A percentile compares a stretch with the other conserved stretches of the same genome.
Conservation (phyloP, 2,797 vertebrate species). For the Danio albolineatus region DNA sequence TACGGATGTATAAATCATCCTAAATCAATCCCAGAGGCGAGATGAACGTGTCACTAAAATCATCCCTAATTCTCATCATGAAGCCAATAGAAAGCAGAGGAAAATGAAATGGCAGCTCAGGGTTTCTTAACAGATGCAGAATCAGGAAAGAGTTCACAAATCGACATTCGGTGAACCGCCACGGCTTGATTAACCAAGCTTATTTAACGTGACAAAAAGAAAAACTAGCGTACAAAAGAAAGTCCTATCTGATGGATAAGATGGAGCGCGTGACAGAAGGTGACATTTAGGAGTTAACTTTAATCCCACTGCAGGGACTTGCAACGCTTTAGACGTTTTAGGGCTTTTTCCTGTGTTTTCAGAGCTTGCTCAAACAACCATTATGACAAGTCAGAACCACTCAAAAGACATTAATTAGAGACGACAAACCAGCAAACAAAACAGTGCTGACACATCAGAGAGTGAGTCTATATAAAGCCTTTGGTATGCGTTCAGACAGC, state of each 20-base stretch:
- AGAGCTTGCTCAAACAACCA: constrained; percentile 37
- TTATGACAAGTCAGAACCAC: constrained; percentile 26
- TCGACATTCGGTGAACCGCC: not conserved
- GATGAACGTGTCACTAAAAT: constrained; percentile 54
- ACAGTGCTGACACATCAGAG: constrained; percentile 33
- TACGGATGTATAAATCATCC: not conserved
- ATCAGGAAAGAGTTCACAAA: constrained; percentile 17
- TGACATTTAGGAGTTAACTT: constrained; percentile 35
- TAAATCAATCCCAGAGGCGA: not conserved
- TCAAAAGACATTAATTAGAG: constrained; percentile 37
- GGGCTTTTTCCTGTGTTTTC: constrained; percentile 16
- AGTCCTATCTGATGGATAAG: constrained; percentile 14
- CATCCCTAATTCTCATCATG: constrained; percentile 48
- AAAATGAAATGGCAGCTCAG: constrained; percentile 4
- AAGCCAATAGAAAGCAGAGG: constrained; percentile 44
- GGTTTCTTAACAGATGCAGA: not conserved
- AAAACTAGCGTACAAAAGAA: constrained; percentile 20
- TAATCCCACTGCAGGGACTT: constrained; percentile 27
- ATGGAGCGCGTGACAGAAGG: constrained; percentile 5
- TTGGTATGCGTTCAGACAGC: constrained; percentile 46
- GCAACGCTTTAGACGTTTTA: constrained; percentile 13
- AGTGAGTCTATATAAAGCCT: constrained; percentile 50
- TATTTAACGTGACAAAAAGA: constrained; percentile 35
- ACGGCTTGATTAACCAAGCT: constrained; percentile 32
- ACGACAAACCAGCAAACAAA: constrained; percentile 42